These are phyloP conservation scores for Mystacornis crossleyi DNA, from an alignment of 2,113 vertebrate genomes.

Conservation along the genomic window DNA sequence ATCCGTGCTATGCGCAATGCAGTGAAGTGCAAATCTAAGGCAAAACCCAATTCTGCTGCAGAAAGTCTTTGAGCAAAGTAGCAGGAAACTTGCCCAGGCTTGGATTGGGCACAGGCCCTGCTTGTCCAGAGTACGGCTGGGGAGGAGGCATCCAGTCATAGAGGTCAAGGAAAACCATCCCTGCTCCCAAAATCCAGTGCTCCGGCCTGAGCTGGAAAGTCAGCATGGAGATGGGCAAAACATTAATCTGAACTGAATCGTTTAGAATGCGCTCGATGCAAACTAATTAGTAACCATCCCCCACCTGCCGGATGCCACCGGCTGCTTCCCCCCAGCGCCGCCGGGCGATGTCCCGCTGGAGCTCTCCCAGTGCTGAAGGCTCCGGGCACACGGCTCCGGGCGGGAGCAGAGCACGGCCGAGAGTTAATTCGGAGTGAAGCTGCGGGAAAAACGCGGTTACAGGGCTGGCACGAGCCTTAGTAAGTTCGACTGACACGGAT, in stretches of 20 bases:
- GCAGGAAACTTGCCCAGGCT: background rate
- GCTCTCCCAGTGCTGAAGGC: constrained; percentile 53
- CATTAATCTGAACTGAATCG: background rate
- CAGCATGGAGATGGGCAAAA: background rate
- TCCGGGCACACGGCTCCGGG: background rate
- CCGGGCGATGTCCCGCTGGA: background rate
- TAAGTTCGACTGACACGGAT: background rate
- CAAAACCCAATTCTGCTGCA: background rate
- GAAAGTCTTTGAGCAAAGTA: background rate
- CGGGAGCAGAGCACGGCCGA: rapidly evolving
- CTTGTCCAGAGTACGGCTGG: background rate
- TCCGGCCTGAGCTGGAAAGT: background rate
- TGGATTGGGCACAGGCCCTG: background rate
- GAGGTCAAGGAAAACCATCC: background rate
- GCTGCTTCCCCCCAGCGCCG: rapidly evolving
- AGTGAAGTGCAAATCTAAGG: background rate
- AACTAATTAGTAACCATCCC: background rate
- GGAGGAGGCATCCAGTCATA: background rate
- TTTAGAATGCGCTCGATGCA: background rate
- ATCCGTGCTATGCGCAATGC: rapidly evolving
- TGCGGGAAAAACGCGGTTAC: background rate
- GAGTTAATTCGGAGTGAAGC: rapidly evolving
- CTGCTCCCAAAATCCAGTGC: background rate
- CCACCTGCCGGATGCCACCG: background rate
- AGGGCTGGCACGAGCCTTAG: background rate